Evolutionary conservation across 1,140 invertebrate species (phyloP), one percentile per base, ranked within the genome.

Genomic region (Lepidurus couesii): DNA sequence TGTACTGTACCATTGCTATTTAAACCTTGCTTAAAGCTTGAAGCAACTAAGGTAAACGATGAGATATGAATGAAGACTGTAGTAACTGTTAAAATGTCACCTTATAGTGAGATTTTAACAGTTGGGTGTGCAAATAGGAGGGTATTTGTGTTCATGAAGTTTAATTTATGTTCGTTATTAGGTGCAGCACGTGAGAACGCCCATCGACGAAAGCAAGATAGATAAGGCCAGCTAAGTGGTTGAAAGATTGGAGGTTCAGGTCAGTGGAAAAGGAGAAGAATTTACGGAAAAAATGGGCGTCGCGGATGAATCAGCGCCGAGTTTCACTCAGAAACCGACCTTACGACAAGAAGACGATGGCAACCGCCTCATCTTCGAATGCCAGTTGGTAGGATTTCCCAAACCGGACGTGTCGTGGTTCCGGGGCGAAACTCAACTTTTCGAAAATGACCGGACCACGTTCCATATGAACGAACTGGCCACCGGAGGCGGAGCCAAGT

Each of bases 241-340:
- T 65, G 21, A 65, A 65, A 21, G 53, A 65, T 65, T 65, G 53
- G 21, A 65, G 21, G 53, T 65, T 13, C 53, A 65, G n/a, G 53
- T 65, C 53, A 65, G 5, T 10, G 21, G 53, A 21, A 65, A 9
- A 65, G 16, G 53, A 21, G 13, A 65, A 65, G 21, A 65, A 65
- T 34, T 34, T 34, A 21, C 53, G 16, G 53, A 16, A 16, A 21
- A 65, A 65, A 93, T 92, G 92, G 92, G 91, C 88, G 91, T 92
- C 86, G 89, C 90, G 84, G 95, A 97, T 86, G 95, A 97, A 86
- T 95, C 96, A 87, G 95, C 96, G 86, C 96, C 96, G 85, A 96
- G 94, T 89, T 98, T 98, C 89, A 95, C 93, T 77, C 94, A 97
- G 87, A 98, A 98, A 90, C 96, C 96, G 81, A 93, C 95, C 85